Conservation (phyloP, 2,888 invertebrate genomes). For the Eucera pruinosa region DNA sequence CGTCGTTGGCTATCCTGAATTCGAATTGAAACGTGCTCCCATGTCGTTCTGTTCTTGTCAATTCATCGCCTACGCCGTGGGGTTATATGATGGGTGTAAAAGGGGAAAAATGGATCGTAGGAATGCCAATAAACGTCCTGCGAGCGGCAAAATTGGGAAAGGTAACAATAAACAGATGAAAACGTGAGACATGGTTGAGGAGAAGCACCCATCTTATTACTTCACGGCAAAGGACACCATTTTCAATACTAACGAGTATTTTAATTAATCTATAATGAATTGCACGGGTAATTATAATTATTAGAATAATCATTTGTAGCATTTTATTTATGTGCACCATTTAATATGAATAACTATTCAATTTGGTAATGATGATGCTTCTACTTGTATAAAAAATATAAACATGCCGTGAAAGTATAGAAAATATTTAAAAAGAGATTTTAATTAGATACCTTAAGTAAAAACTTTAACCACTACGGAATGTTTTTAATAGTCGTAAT, state of each 20-base stretch:
- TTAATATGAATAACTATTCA: no score
- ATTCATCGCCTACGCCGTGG: constrained; percentile 55
- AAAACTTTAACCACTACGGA: no score
- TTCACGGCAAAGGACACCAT: no score
- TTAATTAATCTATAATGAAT: not conserved
- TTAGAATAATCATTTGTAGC: no score
- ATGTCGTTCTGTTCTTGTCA: constrained; percentile 40
- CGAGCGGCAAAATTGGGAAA: constrained; percentile 16
- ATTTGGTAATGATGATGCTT: no score
- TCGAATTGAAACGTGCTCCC: constrained; percentile 63
- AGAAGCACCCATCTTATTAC: not conserved
- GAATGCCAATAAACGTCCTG: constrained; percentile 38
- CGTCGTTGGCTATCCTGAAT: constrained; percentile 59
- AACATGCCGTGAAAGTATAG: no score
- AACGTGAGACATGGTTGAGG: not conserved
- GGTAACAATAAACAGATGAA: constrained; percentile 29
- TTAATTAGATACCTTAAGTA: no score
- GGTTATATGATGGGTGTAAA: constrained; percentile 54
- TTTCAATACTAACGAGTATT: not conserved
- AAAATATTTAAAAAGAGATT: no score
- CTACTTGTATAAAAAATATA: no score
- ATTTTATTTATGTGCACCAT: no score
- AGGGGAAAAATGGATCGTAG: constrained; percentile 39
- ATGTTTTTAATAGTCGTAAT: no score
- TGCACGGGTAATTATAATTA: not conserved